Conservation (phyloP, 37 sponge, comb jelly and placozoan genomes). For the Diacarnus erythraeanus region DNA sequence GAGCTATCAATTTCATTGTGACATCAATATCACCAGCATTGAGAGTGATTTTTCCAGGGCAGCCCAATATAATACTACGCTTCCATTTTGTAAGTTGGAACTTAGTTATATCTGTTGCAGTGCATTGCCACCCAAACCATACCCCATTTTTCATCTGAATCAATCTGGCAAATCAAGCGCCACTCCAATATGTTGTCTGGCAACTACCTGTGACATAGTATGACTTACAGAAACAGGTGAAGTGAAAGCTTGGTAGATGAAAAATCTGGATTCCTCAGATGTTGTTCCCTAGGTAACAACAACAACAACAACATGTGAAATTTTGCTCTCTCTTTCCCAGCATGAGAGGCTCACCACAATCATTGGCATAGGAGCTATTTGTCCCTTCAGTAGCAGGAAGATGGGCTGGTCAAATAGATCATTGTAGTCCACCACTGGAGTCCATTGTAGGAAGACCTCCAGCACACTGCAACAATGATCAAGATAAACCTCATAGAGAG, state of each 20-base stretch:
- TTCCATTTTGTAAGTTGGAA: too few relatives aligned
- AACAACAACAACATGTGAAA: too few relatives aligned
- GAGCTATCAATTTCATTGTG: neutral
- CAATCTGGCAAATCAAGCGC: too few relatives aligned
- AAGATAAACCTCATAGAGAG: too few relatives aligned
- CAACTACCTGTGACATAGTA: too few relatives aligned
- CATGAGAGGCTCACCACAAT: constrained; percentile 61
- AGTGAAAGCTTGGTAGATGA: constrained; percentile 56
- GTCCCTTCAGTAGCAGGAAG: constrained; percentile 35
- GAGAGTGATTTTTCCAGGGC: neutral
- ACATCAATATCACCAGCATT: too few relatives aligned
- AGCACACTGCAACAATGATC: constrained; percentile 47
- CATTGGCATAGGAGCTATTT: constrained; percentile 54
- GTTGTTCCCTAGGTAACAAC: constrained; percentile 44
- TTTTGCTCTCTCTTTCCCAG: too few relatives aligned
- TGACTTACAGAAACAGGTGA: constrained; percentile 24
- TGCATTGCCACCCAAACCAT: too few relatives aligned
- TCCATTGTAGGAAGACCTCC: constrained; percentile 79
- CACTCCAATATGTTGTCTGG: neutral
- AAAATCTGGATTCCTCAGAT: constrained; percentile 47
- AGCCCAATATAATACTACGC: too few relatives aligned
- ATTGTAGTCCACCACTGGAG: constrained; percentile 61
- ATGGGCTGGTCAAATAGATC: constrained; percentile 66
- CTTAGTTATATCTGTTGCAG: too few relatives aligned
- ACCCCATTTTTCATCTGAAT: too few relatives aligned